Percentiles rank a stretch among this genome's conserved stretches.
These are phyloP conservation scores for Drosophila murphyi DNA, from an alignment of 1,140 invertebrate genomes.

Conservation along the genomic window DNA sequence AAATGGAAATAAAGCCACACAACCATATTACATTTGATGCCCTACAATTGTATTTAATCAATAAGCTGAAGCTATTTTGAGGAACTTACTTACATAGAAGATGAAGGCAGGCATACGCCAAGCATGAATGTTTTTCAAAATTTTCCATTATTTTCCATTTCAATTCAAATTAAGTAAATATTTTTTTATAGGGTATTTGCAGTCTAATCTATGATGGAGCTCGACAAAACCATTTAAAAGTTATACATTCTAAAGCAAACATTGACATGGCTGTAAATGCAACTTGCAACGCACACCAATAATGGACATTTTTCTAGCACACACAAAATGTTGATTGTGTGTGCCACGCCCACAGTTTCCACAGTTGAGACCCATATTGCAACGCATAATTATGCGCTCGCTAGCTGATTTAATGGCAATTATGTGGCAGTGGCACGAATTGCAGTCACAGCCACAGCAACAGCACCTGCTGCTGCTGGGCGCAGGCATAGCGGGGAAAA, in stretches of 20 bases:
- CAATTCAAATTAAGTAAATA: not conserved
- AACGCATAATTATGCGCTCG: conserved; percentile 65
- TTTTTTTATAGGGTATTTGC: conserved; percentile 13
- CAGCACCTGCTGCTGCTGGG: conserved; percentile 23
- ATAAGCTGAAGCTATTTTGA: not conserved
- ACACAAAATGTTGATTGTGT: conserved; percentile 21
- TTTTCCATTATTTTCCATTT: too few species aligned
- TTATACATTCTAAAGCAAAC: conserved; percentile 41
- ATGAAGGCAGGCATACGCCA: too few species aligned
- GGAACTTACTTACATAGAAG: too few species aligned
- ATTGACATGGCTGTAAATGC: conserved; percentile 30
- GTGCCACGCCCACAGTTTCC: conserved; percentile 25
- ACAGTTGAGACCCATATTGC: conserved; percentile 27
- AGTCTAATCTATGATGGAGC: not conserved
- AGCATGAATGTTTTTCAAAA: too few species aligned
- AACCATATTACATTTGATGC: not conserved
- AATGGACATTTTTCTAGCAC: not conserved
- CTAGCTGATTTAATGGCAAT: conserved; percentile 67
- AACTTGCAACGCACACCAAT: conserved; percentile 2
- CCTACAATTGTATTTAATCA: conserved; percentile 1
- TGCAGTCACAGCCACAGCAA: conserved; percentile 18
- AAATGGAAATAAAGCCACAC: not conserved
- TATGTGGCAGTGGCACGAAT: conserved; percentile 35
- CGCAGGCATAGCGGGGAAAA: not conserved
- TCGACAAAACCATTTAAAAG: conserved; percentile 19